Evolutionary conservation across 2,888 invertebrate genomes (phyloP), one percentile per base, ranked within the genome.

Genomic region (Euzetes globulus): DNA sequence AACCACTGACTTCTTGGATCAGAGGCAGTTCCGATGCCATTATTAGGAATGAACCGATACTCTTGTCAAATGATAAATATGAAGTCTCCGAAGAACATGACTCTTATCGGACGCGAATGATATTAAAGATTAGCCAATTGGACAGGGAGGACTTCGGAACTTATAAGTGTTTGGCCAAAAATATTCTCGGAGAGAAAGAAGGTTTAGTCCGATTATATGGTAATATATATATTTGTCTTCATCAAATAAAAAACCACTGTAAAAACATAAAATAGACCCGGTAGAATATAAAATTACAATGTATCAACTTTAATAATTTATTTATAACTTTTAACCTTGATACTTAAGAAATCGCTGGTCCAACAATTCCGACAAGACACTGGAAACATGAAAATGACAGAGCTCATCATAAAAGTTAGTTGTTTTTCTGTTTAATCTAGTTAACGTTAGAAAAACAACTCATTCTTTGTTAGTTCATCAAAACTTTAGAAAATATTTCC

Each of bases 1-100:
- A 72, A 19, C 79, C 79, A 0, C 37, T 78, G 52, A 78, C 77
- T 9, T 77, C 76, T 17, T 79, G 79, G 79, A 75, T 79, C n/a
- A 33, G 65, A 4, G 7, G 33, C 33, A 7, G 33, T 33, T 19
- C 65, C 29, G 22, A 45, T 22, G 65, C 19, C 0, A 33, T n/a
- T 2, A 33, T n/a, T 2, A 33, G 33, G 7, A 33, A 33, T 33
- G 33, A 33, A 33, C 33, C 33, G 33, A 13, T 71, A 22, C 4
- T 41, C 17, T 4, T 19, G 27, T 6, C 68, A 13, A 5, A 17
- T 6, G 63, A 72, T 15, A 73, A 73, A 52, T 73, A 73, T 68
- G 65, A 73, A n/a, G 37, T 65, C 2, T 37, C 65, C 25, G 65
- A 73, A 55, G 73, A 73, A 65, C 22, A 55, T 19, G 65, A 65